phyloP scores from a whole-genome alignment of 2,113 vertebrate species.

The Apodemus speciosus region DNA sequence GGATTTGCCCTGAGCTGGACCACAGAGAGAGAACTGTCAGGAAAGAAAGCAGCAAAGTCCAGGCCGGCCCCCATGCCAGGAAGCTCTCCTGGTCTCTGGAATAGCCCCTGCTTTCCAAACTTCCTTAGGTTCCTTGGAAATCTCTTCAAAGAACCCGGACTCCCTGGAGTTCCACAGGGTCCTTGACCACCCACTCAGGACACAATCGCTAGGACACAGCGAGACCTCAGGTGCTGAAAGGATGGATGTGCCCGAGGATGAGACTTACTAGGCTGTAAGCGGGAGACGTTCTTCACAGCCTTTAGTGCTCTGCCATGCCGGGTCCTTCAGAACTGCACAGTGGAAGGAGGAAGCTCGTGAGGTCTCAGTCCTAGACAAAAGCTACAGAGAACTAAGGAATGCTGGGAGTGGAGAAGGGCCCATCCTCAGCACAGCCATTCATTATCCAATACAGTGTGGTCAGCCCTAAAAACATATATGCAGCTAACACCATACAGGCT shows the following conservation, averaged over 20 bases:
- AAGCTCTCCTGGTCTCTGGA: background rate
- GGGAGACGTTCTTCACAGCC: rapidly evolving
- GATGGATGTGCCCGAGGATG: background rate
- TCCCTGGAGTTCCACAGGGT: background rate
- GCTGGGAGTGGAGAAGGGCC: background rate
- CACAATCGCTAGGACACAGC: background rate
- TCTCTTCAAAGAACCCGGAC: too few relatives aligned
- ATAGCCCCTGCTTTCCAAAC: rapidly evolving
- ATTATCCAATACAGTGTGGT: background rate
- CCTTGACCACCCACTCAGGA: background rate
- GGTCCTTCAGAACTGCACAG: background rate
- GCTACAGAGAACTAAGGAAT: background rate
- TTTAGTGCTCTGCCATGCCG: background rate
- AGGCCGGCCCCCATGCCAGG: rapidly evolving
- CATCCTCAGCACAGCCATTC: background rate
- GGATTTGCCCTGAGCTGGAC: background rate
- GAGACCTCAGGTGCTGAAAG: background rate
- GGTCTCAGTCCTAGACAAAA: background rate
- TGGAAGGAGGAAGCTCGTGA: background rate
- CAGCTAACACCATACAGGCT: background rate
- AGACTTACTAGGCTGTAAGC: rapidly evolving
- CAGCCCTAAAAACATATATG: background rate
- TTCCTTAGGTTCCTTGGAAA: too few relatives aligned
- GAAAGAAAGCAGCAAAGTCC: background rate
- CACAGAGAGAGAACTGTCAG: rapidly evolving